These are phyloP conservation scores for Oikopleura albicans DNA, from an alignment of 23 tunicate genomes.

Conservation along the genomic window DNA sequence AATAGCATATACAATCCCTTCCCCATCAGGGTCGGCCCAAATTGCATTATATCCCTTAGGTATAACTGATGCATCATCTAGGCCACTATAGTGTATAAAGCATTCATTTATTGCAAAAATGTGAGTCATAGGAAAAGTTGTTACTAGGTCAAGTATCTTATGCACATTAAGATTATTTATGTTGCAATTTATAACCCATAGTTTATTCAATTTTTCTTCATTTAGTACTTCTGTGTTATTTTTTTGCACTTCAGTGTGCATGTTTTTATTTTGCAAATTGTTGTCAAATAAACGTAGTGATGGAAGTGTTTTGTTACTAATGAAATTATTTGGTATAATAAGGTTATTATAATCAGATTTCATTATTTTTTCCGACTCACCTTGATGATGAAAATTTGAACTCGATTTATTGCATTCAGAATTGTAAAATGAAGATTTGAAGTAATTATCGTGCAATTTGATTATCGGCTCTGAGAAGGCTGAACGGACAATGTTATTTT, in stretches of 20 bases:
- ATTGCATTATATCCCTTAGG: background rate
- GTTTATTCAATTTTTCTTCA: background rate
- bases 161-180: background rate
- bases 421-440: background rate
- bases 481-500: background rate
- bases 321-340: background rate
- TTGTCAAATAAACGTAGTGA: background rate
- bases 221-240: background rate
- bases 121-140: background rate
- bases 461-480: too few relatives aligned
- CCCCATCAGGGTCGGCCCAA: background rate
- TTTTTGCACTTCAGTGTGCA: background rate
- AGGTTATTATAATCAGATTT: background rate
- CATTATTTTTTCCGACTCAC: too few relatives aligned
- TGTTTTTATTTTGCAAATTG: too few relatives aligned
- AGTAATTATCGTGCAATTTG: too few relatives aligned
- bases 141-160: background rate
- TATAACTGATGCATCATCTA: background rate
- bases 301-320: background rate
- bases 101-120: background rate
- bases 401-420: too few relatives aligned
- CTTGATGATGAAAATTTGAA: too few relatives aligned
- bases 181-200: background rate
- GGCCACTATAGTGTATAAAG: background rate
- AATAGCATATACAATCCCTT: background rate